Base-by-base conservation (phyloP, 2,888 invertebrate genomes). In the Pandemis heparana region DNA sequence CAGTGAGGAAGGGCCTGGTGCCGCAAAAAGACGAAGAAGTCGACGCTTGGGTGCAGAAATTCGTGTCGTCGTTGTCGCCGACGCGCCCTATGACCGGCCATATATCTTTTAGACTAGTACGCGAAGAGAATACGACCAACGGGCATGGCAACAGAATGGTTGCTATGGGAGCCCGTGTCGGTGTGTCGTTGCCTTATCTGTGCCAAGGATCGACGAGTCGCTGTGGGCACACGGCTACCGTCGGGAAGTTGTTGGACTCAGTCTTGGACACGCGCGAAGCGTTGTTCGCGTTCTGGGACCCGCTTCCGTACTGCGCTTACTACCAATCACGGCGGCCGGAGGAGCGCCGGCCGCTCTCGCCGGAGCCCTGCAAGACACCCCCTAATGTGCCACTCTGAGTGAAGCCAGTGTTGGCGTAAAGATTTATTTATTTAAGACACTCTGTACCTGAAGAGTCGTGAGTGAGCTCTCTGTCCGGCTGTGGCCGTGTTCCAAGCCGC, bases 231-330 rank as follows among this genome's bases (percentile, higher is more conserved):
- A 95, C 96, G 65, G 95, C 95, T 1, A 92, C 96, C 4, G 95
- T 96, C 6, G 95, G 95, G 23, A 95, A 96, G 82, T 85, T 96
- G 64, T 90, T 96, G 80, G 96, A 96, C 53, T 96, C 96, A 0
- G 96, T 97, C 51, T 85, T 97, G 79, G 97, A 97, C 82, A 97
- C 97, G 79, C 95, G 97, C 56, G 97, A 98, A 84, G 97, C 97
- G 0, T 91, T 98, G 0, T 98, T 98, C 83, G 95, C 96, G 6
- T 96, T 96, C 83, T 97, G 97, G 97, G 98, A 98, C 85, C 98
- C 98, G 6, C 86, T 98, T 80, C 98, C 98, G 0, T 98, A 97
- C 85, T 97, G 97, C 84, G 97, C 97, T 3, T 97, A 97, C 86
- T 97, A 97, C 89, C 97, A 97, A 85, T 96, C 98, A 80, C 97